Conservation (phyloP, 2,888 invertebrate species). For the Agriopis leucophaearia region DNA sequence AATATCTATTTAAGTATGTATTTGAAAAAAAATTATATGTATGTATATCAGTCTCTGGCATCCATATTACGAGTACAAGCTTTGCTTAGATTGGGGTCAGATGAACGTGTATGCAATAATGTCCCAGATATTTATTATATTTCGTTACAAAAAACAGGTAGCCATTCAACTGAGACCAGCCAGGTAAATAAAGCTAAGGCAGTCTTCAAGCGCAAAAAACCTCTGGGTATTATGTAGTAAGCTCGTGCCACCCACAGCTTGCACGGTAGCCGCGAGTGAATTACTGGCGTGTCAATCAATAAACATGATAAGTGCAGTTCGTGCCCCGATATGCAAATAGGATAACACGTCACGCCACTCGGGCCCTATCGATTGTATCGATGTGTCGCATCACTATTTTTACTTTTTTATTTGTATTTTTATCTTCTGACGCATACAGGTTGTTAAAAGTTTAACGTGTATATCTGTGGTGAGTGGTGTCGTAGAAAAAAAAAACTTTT, state of each 20-base stretch:
- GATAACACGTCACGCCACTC: constrained; percentile 73
- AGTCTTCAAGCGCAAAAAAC: not conserved
- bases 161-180: not conserved
- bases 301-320: constrained; percentile 85
- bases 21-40: too few species aligned
- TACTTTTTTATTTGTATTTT: not conserved
- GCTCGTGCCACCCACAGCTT: constrained; percentile 44
- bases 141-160: too few species aligned
- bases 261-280: constrained; percentile 66
- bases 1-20: too few species aligned
- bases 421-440: too few species aligned
- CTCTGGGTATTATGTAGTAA: not conserved
- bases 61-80: too few species aligned
- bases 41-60: too few species aligned
- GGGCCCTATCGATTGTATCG: constrained; percentile 62
- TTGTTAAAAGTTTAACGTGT: too few species aligned
- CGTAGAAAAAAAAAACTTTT: too few species aligned
- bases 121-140: too few species aligned
- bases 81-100: too few species aligned
- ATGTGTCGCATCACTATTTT: constrained; percentile 29
- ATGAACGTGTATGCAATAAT: too few species aligned
- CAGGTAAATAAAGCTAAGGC: not conserved
- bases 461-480: too few species aligned
- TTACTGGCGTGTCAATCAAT: constrained; percentile 86
- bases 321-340: constrained; percentile 84